Percentiles rank a stretch among this genome's conserved stretches.
phyloP scores from a whole-genome alignment of 2,113 vertebrate species.

The Eretmochelys imbricata region DNA sequence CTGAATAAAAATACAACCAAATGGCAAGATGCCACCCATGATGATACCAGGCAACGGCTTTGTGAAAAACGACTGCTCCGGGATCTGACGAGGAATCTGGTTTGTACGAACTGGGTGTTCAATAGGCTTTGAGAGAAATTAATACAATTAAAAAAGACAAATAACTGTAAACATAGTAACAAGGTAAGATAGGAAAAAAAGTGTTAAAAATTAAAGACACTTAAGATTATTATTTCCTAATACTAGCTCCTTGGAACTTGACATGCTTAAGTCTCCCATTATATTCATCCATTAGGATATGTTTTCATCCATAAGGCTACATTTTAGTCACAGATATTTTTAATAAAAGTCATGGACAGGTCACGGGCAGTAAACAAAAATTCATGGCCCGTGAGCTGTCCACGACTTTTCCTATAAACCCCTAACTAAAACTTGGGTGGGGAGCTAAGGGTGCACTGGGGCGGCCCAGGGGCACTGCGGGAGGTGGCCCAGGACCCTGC shows the following conservation, averaged over 20 bases:
- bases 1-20: slow-evolving; percentile 95
- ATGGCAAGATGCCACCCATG: slow-evolving; percentile 91
- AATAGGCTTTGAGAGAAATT: slow-evolving; percentile 78
- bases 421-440: background rate
- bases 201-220: background rate
- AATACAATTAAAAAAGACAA: background rate
- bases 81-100: slow-evolving; percentile 88
- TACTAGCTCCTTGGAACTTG: background rate
- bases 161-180: background rate
- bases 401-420: background rate
- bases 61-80: slow-evolving; percentile 89
- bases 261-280: background rate
- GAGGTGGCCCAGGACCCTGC: no score
- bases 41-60: slow-evolving; percentile 87
- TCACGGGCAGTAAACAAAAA: no score
- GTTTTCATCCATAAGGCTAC: background rate
- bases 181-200: background rate
- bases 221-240: background rate
- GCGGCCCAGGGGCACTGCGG: no score
- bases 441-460: no score
- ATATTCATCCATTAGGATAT: background rate
- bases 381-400: no score
- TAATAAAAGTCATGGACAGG: no score
- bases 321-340: no score
- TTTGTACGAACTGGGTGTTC: slow-evolving; percentile 90